Evolutionary conservation across 2,888 invertebrate species (phyloP).

Genomic region (Urechis unicinctus): DNA sequence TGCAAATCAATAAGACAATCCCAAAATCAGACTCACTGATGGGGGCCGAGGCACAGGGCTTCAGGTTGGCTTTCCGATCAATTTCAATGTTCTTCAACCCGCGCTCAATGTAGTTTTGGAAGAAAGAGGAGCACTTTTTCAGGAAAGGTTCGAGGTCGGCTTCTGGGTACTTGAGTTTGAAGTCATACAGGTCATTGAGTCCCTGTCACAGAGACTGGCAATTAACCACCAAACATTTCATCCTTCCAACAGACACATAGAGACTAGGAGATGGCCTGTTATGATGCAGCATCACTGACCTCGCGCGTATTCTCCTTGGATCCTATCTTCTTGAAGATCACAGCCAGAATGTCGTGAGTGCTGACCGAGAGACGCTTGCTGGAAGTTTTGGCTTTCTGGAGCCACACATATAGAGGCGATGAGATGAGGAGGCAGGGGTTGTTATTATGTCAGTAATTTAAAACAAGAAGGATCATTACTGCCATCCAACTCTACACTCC

Average conservation of each 20-base stretch:
- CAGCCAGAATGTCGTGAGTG: constrained; percentile 78
- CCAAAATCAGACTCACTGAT: constrained; percentile 12
- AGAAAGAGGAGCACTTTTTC: constrained; percentile 74
- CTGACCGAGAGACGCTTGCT: constrained; percentile 64
- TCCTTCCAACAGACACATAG: background rate
- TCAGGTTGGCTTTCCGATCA: constrained; percentile 40
- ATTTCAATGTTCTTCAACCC: constrained; percentile 63
- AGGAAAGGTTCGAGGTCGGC: constrained; percentile 80
- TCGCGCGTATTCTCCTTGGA: constrained; percentile 74
- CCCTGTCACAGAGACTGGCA: constrained; percentile 57
- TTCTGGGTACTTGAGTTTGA: constrained; percentile 72
- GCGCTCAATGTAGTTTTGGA: constrained; percentile 78
- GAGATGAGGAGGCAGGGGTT: background rate
- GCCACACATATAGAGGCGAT: too few relatives aligned
- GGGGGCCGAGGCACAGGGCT: constrained; percentile 10
- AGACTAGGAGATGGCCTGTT: too few relatives aligned
- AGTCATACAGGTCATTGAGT: constrained; percentile 71
- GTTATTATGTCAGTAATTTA: background rate
- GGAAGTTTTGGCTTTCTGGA: constrained; percentile 7
- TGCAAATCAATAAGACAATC: too few relatives aligned
- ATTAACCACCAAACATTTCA: background rate
- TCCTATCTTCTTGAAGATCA: constrained; percentile 85
- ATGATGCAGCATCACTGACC: too few relatives aligned
- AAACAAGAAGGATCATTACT: background rate
- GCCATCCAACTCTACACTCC: background rate